phyloP scores from a whole-genome alignment of 2,113 vertebrate species.

The Okapia johnstoni region DNA sequence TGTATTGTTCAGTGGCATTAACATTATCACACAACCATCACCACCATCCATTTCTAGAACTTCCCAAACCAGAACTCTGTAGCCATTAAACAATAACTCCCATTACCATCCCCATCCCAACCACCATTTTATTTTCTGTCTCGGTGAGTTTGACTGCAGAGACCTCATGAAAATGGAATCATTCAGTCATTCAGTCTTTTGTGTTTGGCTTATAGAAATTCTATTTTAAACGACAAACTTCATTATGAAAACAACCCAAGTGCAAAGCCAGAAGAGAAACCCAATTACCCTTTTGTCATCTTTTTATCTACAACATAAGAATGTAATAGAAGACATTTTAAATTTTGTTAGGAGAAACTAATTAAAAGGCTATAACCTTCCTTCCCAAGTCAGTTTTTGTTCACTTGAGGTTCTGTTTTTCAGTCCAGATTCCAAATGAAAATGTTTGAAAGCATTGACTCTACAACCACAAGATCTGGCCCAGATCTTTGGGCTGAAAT shows the following conservation, averaged over 20 bases:
- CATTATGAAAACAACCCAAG: slow-evolving; percentile 8
- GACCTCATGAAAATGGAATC: neutral
- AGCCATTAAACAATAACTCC: neutral
- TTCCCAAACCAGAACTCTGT: neutral
- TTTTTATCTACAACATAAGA: slow-evolving; percentile 13
- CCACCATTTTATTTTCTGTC: neutral
- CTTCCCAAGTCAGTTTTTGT: neutral
- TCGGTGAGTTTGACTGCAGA: neutral
- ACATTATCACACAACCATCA: neutral
- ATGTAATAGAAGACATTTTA: neutral
- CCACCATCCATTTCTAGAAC: neutral
- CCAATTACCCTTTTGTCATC: neutral
- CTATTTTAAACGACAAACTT: neutral
- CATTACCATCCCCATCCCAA: neutral
- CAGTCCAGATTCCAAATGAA: slow-evolving; percentile 74
- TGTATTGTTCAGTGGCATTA: neutral
- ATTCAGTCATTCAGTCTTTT: neutral
- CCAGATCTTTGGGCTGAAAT: slow-evolving; percentile 94
- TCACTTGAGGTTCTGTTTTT: neutral
- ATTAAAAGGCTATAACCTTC: neutral
- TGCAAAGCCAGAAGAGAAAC: neutral
- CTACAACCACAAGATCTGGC: slow-evolving; percentile 78
- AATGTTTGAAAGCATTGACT: slow-evolving; percentile 89
- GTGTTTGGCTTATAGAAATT: slow-evolving; percentile 1
- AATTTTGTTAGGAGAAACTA: neutral